phyloP scores from a whole-genome alignment of 2,113 vertebrate genomes.

The Bos indicus region DNA sequence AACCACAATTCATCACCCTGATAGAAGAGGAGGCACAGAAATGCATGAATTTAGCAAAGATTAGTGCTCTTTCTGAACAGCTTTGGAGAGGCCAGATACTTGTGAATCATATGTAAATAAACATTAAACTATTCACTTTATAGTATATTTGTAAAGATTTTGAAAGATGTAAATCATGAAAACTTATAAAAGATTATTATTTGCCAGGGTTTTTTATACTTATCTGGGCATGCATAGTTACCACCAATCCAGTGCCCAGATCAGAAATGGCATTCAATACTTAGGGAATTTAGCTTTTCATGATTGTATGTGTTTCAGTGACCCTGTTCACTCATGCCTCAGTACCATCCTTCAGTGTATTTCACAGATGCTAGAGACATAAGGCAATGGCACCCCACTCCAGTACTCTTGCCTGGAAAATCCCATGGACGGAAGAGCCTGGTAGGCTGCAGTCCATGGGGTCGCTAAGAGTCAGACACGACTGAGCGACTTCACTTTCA shows the following conservation, averaged over 20 bases:
- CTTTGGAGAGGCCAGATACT: not conserved
- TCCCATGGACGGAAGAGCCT: no score
- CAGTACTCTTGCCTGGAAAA: no score
- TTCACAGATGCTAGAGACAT: not conserved
- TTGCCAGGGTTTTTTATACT: not conserved
- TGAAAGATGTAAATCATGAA: not conserved
- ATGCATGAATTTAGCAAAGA: not conserved
- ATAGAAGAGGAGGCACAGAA: not conserved
- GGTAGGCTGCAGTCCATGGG: no score
- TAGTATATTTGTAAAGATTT: not conserved
- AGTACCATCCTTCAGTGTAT: not conserved
- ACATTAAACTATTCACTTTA: not conserved
- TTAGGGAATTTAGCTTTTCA: not conserved
- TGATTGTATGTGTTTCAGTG: not conserved
- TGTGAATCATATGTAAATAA: not conserved
- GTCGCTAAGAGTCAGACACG: no score
- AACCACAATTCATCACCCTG: fast-evolving
- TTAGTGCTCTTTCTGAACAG: not conserved
- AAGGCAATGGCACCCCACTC: no score
- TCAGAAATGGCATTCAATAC: not conserved
- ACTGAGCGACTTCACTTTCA: no score
- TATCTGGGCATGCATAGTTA: not conserved
- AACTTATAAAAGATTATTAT: not conserved
- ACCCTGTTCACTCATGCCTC: not conserved
- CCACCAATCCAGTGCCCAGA: not conserved